These are phyloP conservation scores for Bombyx mandarina DNA, from an alignment of 1,140 invertebrate species.

Conservation along the genomic window DNA sequence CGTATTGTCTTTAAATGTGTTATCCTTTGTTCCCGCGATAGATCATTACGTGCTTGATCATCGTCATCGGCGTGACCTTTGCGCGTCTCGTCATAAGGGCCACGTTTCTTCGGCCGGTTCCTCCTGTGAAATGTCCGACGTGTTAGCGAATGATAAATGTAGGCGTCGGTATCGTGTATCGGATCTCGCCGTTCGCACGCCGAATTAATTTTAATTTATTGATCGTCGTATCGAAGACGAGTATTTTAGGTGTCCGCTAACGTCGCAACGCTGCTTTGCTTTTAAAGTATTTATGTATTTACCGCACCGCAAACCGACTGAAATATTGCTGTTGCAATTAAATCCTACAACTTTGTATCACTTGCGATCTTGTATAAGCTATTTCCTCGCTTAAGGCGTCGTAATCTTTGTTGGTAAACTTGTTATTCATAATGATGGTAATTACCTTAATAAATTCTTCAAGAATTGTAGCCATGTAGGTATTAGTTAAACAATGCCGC, in stretches of 20 bases:
- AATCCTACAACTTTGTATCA: conserved; percentile 6
- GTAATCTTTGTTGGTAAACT: too few relatives aligned
- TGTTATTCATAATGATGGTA: too few relatives aligned
- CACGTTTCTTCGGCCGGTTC: conserved; percentile 30
- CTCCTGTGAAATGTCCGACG: conserved; percentile 62
- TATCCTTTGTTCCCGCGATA: conserved; percentile 49
- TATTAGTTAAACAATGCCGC: too few relatives aligned
- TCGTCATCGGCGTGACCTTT: conserved; percentile 28
- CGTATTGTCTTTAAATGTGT: conserved; percentile 55
- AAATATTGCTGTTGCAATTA: conserved; percentile 15
- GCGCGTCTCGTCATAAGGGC: conserved; percentile 34
- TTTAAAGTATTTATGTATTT: conserved; percentile 29
- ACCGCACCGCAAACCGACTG: conserved; percentile 13
- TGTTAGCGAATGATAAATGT: conserved; percentile 70
- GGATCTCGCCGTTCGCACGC: conserved; percentile 66
- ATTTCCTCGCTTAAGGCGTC: neutral
- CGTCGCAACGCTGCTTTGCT: conserved; percentile 32
- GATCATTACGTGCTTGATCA: conserved; percentile 52
- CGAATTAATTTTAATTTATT: conserved; percentile 72
- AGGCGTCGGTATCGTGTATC: conserved; percentile 67
- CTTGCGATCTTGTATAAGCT: conserved; percentile 1
- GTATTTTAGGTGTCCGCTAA: conserved; percentile 63
- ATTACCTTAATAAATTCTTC: too few relatives aligned
- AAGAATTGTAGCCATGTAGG: too few relatives aligned
- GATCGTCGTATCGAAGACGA: conserved; percentile 58